Evolutionary conservation across 2,888 invertebrate genomes (phyloP).

Genomic region (Aphidius colemani): DNA sequence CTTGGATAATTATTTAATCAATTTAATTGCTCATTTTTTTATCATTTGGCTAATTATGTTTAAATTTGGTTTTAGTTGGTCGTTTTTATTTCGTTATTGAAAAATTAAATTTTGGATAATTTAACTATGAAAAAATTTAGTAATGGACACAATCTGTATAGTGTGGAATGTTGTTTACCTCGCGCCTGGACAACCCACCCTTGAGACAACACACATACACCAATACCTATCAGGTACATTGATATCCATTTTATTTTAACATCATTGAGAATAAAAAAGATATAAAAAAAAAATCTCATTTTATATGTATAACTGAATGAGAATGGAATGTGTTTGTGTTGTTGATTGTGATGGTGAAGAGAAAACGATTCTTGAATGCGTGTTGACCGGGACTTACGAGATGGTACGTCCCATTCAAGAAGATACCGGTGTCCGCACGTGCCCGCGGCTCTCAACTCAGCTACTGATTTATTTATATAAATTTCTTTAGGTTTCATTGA

Average conservation of each 20-base stretch:
- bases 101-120: background rate
- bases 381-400: constrained; percentile 31
- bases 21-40: too few species aligned
- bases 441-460: constrained; percentile 53
- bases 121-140: constrained; percentile 38
- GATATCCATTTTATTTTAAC: background rate
- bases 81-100: too few species aligned
- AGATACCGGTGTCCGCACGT: constrained; percentile 49
- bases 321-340: background rate
- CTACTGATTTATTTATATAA: constrained; percentile 13
- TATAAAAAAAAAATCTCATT: background rate
- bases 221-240: constrained; percentile 19
- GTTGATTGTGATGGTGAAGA: background rate
- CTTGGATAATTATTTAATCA: too few species aligned
- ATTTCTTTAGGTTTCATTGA: background rate
- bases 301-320: background rate
- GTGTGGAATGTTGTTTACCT: constrained; percentile 55
- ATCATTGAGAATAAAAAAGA: constrained; percentile 6
- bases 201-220: constrained; percentile 25
- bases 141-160: constrained; percentile 45
- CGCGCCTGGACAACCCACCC: constrained; percentile 43
- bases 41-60: too few species aligned
- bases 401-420: constrained; percentile 52
- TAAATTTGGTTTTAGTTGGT: too few species aligned
- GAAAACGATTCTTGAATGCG: constrained; percentile 29